These are phyloP conservation scores for Hypomesus transpacificus DNA, from an alignment of 2,113 vertebrate genomes.

Conservation along the genomic window DNA sequence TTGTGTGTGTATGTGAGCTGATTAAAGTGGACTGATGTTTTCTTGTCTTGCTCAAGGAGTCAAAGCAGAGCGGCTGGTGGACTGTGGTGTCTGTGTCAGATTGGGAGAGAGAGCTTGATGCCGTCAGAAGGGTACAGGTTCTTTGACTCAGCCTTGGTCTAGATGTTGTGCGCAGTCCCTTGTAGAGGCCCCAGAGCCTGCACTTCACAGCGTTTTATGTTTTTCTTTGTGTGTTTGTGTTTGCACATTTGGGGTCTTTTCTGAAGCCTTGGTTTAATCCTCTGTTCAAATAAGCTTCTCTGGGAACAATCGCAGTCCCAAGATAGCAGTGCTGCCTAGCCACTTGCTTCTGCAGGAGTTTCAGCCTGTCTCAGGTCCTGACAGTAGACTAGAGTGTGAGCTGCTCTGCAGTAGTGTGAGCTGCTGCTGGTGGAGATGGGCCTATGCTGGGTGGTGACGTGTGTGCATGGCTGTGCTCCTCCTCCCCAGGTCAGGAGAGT, in stretches of 20 bases:
- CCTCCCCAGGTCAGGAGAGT: slow-evolving; percentile 87
- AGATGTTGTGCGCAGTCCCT: no score
- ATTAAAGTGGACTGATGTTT: slow-evolving; percentile 52
- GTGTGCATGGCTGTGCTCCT: slow-evolving; percentile 17
- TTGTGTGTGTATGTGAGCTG: slow-evolving; percentile 7
- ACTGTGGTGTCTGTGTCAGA: slow-evolving; percentile 53
- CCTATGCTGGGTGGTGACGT: background rate
- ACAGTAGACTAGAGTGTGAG: no score
- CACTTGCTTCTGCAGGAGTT: no score
- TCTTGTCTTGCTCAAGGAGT: slow-evolving; percentile 70
- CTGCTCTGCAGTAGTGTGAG: no score
- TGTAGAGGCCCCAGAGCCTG: no score
- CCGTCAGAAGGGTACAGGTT: slow-evolving; percentile 56
- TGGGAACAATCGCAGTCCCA: no score
- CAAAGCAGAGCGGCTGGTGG: slow-evolving; percentile 51
- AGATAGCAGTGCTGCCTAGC: no score
- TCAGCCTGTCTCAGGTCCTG: no score
- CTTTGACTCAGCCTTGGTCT: slow-evolving; percentile 45
- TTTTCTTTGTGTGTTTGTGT: background rate
- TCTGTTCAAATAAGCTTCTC: no score
- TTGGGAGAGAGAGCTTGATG: slow-evolving; percentile 64
- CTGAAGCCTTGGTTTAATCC: no score
- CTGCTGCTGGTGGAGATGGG: no score
- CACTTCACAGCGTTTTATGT: slow-evolving; percentile 17
- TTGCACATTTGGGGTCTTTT: no score